Evolutionary conservation across 2,113 vertebrate species (phyloP), one percentile per base, ranked within the genome.

Genomic region (Microcebus murinus): DNA sequence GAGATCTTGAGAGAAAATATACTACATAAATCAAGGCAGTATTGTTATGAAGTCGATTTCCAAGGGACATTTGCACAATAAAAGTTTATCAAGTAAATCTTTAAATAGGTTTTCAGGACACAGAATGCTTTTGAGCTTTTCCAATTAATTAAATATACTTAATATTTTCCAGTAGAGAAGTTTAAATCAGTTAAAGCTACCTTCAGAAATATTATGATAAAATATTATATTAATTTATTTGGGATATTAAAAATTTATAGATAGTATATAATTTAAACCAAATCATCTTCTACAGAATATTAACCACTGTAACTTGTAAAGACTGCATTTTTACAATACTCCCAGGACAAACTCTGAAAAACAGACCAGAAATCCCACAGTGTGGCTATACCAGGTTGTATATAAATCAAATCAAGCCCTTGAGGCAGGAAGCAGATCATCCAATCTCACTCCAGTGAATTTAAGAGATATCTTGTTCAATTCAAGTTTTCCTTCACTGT

Each of bases 1-100:
- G 70, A 87, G 20, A 15, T 73, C 23, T 79, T 90, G 4, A 93
- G 67, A 76, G 5, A 68, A 52, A 80, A 97, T 67, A 48, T 0
- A 39, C 6, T 65, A 70, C 8, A 42, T 74, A 90, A 83, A 90
- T 73, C 11, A 92, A 90, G 6, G 3, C 8, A 71, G 23, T 79
- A 80, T 57, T 77, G 52, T 84, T 83, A 73, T 59, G 7, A 92
- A 86, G 17, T 39, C 6, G 8, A 42, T 74, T 87, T 87, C 79
- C n/a, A 92, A 90, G 42, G 18, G 3, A 36, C 6, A 68, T n/a
- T 95, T 94, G n/a, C 15, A 55, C 17, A 92, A 45, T 87, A 81
- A 65, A 96, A 36, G 6, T 84, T 74, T 84, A 92, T 83, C 45
- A 84, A 70, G 23, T 84, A 94, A 71, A 74, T 80, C 9, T 91